Base-by-base conservation (phyloP, 2,888 invertebrate species). In the Rhopalosiphum nymphaeae region DNA sequence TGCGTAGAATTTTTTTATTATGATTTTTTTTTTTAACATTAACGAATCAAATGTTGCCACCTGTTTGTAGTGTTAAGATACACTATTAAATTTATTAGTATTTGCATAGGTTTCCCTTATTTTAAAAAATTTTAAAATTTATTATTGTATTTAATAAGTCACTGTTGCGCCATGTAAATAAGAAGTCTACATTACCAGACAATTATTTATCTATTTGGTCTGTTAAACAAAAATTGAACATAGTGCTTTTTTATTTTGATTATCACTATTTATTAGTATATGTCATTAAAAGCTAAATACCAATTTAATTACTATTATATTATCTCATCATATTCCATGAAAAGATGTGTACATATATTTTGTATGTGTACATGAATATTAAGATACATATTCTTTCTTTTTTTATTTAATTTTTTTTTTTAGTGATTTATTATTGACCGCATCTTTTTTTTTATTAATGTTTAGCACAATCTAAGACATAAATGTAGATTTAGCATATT, bases 1-100 rank as follows among this genome's bases (percentile, higher is more conserved):
- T 42, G 36, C 90, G 85, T 92, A 94, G 93, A 61, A 26, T 91
- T 88, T 85, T 85, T 42, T 57, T 85, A 61, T 88, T 78, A 49
- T 78, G n/a, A 57, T 91, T 85, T 89, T 78, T 93, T 78, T 90
- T 94, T 90, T 89, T 90, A 86, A 91, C 86, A 94, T 90, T 91
- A 91, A 36, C 61, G n/a, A 91, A 91, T 94, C 86, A 94, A 94
- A 94, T 94, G 94, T 94, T 94, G 94, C 53, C 67, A 91, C 67
- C 91, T 61, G 86, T 86, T 86, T 36, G 67, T 94, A 86, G 94
- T 86, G 86, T 89, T 91, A 91, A 87, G 91, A 67, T 90, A 91
- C 49, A 61, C 42, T 46, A 86, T 61, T 91, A 85, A 61, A 49
- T 57, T 49, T 90, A 90, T 61, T 90, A 85, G 85, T 85, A 90